A percentile compares a stretch with the other conserved stretches of the same genome.
Evolutionary conservation across 35 echinoderm and acorn worm genomes (phyloP).

Genomic region (Ophiothrix spiculata): DNA sequence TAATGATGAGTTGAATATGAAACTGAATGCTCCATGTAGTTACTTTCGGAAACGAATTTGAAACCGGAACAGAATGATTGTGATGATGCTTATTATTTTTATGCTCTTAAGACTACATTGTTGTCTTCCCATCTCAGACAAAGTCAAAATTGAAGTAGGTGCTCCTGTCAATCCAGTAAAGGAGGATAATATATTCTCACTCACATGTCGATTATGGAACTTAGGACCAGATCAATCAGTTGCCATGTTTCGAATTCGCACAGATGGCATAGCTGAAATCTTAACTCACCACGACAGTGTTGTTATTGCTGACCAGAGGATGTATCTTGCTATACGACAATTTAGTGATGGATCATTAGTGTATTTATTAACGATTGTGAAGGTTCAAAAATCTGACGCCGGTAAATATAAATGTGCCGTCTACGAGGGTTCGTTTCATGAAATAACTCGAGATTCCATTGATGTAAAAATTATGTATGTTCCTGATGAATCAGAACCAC

Average conservation of each 20-base stretch:
- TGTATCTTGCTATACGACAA: not conserved
- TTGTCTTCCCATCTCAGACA: too few species aligned
- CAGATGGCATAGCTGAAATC: not conserved
- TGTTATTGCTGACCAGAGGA: not conserved
- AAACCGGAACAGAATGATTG: too few species aligned
- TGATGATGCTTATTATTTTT: too few species aligned
- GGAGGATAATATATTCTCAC: not conserved
- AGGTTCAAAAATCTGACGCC: not conserved
- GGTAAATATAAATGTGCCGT: not conserved
- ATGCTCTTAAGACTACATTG: too few species aligned
- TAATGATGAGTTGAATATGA: too few species aligned
- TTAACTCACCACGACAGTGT: not conserved
- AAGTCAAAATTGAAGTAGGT: not conserved
- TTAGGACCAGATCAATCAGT: not conserved
- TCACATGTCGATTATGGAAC: not conserved
- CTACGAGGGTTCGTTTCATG: not conserved
- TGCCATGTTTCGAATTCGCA: not conserved
- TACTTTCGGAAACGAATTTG: too few species aligned
- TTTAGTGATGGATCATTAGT: not conserved
- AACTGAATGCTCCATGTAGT: too few species aligned
- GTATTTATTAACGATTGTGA: not conserved
- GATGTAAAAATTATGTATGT: not conserved
- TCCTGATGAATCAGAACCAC: not conserved
- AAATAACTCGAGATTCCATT: not conserved
- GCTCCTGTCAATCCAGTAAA: not conserved